Conservation (phyloP, 1,140 invertebrate species). For the Psilanteris sp. region DNA sequence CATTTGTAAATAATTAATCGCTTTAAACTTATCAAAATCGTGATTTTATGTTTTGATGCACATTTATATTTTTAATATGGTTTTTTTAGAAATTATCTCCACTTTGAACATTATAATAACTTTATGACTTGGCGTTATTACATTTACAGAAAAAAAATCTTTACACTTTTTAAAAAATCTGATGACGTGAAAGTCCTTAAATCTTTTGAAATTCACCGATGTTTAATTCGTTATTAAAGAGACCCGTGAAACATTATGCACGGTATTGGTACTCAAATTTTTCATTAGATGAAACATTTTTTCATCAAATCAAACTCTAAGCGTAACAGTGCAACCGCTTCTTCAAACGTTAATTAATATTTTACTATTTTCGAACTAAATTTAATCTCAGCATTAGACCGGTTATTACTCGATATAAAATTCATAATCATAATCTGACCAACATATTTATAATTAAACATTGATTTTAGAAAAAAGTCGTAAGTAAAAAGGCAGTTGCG, state of each 20-base stretch:
- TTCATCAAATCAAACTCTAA: no score
- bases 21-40: no score
- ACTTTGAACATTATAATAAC: not conserved
- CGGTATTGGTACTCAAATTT: no score
- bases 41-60: slow-evolving; percentile 2
- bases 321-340: slow-evolving; percentile 1
- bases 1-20: no score
- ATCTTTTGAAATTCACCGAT: slow-evolving; percentile 25
- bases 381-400: slow-evolving; percentile 15
- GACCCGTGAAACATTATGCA: slow-evolving; percentile 20
- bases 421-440: no score
- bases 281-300: no score
- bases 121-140: slow-evolving; percentile 3
- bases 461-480: slow-evolving; percentile 35
- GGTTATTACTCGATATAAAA: slow-evolving; percentile 9
- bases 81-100: no score
- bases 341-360: slow-evolving; percentile 8
- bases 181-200: slow-evolving; percentile 10
- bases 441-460: slow-evolving; percentile 40
- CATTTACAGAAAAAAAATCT: not conserved
- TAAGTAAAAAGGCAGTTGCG: slow-evolving; percentile 17
- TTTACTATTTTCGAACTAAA: not conserved
- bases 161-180: slow-evolving; percentile 23
- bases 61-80: no score
- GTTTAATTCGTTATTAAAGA: slow-evolving; percentile 15